These are phyloP conservation scores for Phengaris arion DNA, from an alignment of 2,888 invertebrate species.

Conservation along the genomic window DNA sequence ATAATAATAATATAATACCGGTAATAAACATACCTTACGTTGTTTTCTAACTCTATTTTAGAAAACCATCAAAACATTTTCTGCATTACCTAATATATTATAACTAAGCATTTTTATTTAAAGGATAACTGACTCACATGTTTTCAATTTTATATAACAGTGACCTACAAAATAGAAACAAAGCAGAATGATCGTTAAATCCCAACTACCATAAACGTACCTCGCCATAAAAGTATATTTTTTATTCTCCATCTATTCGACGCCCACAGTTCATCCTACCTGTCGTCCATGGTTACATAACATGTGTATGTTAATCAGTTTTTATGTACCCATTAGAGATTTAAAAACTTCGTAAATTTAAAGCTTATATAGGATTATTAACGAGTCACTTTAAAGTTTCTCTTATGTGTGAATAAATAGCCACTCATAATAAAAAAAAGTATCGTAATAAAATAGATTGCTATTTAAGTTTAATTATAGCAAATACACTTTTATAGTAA, in stretches of 20 bases:
- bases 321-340: constrained; percentile 1
- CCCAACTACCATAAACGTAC: not conserved
- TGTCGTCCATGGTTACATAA: constrained; percentile 7
- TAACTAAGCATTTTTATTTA: not conserved
- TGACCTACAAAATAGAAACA: not conserved
- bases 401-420: not conserved
- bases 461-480: too few relatives aligned
- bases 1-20: too few relatives aligned
- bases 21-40: too few relatives aligned
- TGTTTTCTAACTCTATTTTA: too few relatives aligned
- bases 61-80: not conserved
- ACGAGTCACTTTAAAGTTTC: not conserved
- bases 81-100: not conserved
- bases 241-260: not conserved
- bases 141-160: constrained; percentile 8
- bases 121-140: not conserved
- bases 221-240: constrained; percentile 9
- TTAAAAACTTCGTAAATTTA: not conserved
- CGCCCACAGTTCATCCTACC: constrained; percentile 13
- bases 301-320: constrained; percentile 5
- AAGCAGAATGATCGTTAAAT: not conserved
- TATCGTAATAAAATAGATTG: not conserved
- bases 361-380: not conserved
- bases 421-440: not conserved
- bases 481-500: too few relatives aligned